Percentiles rank a stretch among this genome's conserved stretches.
phyloP scores from a whole-genome alignment of 2,888 invertebrate species.

The Hirtodrosophila confusa region DNA sequence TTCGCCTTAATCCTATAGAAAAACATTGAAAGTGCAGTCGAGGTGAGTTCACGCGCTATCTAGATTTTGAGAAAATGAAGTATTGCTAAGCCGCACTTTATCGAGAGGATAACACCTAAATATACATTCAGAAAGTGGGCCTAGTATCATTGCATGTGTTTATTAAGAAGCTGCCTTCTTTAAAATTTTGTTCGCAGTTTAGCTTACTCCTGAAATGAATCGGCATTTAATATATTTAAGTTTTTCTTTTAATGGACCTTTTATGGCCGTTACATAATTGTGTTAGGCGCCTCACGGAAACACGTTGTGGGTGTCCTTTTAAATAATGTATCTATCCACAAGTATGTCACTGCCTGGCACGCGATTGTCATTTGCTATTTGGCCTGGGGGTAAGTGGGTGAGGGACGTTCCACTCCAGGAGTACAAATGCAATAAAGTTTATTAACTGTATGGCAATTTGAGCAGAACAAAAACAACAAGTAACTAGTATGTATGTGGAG shows the following conservation, averaged over 20 bases:
- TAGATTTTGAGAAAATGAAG: too few relatives aligned
- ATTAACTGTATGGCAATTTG: conserved; percentile 38
- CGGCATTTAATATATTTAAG: not conserved
- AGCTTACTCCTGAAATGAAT: too few relatives aligned
- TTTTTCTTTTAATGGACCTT: not conserved
- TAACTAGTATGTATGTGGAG: not conserved
- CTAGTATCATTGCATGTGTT: too few relatives aligned
- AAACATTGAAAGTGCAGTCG: too few relatives aligned
- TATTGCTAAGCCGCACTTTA: too few relatives aligned
- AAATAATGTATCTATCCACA: conserved; percentile 38
- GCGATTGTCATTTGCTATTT: conserved; percentile 41
- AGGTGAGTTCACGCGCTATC: too few relatives aligned
- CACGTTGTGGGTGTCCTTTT: not conserved
- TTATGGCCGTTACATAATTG: not conserved
- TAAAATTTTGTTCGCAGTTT: too few relatives aligned
- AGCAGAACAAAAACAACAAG: not conserved
- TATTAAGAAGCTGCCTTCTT: too few relatives aligned
- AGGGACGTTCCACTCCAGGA: not conserved
- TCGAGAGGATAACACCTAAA: too few relatives aligned
- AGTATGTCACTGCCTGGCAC: conserved; percentile 46
- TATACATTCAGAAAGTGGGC: too few relatives aligned
- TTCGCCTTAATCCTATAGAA: too few relatives aligned
- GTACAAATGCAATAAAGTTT: conserved; percentile 60
- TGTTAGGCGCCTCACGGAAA: too few relatives aligned
- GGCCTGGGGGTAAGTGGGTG: not conserved